Base-by-base conservation (phyloP, 2,113 vertebrate genomes). In the Choloepus hoffmanni region DNA sequence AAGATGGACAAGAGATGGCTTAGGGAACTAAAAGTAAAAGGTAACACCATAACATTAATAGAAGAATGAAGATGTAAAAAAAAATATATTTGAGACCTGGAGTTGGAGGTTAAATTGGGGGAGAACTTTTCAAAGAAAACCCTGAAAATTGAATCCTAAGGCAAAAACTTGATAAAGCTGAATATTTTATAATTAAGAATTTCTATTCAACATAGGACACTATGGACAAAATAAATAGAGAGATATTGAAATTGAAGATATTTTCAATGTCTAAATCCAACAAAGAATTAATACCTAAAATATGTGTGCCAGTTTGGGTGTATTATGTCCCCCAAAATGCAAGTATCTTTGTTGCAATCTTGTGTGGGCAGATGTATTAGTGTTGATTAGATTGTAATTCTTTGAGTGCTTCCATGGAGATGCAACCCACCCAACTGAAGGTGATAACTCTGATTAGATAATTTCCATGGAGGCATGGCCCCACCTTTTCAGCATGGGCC, bases 1-100 rank as follows among this genome's bases (percentile, higher is more conserved):
- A 91, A 48, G 30, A 15, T 74, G 67, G 13, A 65, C 77, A 74
- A 89, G 10, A 83, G 9, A 83, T 67, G 23, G 21, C 82, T 55
- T 89, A 43, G 6, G 48, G 77, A 81, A 43, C n/a, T 73, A 53
- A 88, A 94, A 89, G 14, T 89, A n/a, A 74, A 94, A 55, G 14
- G 28, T 73, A 43, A 65, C n/a, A 74, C n/a, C 53, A 28, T 53
- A 85, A 53, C n/a, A 65, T 65, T 73, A 76, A 82, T 67, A 67
- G 21, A 73, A 76, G 79, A 74, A 45, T 45, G 43, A 45, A 74
- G 73, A 84, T 74, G 19, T 36, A 62, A 24, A 73, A 73, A 62
- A 73, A 45, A 3, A 83, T 63, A 16, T 5, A 79, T 84, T 84
- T 74, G 43, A 83, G 55, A 84, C 55, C 33, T 50, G 33, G 30